These are phyloP conservation scores for Pseudoips prasinana DNA, from an alignment of 2,888 invertebrate species.

Conservation along the genomic window DNA sequence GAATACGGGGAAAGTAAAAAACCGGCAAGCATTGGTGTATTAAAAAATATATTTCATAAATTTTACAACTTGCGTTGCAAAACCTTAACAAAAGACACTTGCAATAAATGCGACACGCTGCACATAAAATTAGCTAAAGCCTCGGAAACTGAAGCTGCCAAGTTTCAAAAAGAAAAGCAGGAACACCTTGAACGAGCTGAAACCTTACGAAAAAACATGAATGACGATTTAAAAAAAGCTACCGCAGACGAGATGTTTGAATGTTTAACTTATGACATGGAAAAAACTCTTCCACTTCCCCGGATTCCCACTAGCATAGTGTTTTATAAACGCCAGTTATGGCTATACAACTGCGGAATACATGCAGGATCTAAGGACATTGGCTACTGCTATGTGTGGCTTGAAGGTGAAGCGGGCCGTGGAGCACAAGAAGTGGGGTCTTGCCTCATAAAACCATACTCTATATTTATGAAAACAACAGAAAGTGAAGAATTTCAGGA, in stretches of 20 bases:
- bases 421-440: background rate
- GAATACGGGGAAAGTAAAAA: background rate
- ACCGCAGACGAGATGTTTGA: background rate
- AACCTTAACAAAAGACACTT: slow-evolving; percentile 1
- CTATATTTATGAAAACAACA: no score
- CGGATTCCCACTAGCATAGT: background rate
- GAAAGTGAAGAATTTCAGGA: no score
- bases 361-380: background rate
- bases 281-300: background rate
- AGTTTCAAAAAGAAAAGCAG: background rate
- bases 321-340: background rate
- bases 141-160: background rate
- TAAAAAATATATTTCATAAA: background rate
- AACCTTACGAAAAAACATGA: background rate
- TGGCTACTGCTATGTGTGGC: background rate
- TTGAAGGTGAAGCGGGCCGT: background rate
- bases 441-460: background rate
- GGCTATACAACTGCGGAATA: background rate
- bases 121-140: background rate
- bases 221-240: background rate
- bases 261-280: background rate
- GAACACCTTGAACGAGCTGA: background rate
- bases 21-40: background rate
- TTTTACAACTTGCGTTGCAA: background rate
- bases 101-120: background rate